phyloP scores from a whole-genome alignment of 2,797 vertebrate genomes.

The Odontamblyopus lacepedii region DNA sequence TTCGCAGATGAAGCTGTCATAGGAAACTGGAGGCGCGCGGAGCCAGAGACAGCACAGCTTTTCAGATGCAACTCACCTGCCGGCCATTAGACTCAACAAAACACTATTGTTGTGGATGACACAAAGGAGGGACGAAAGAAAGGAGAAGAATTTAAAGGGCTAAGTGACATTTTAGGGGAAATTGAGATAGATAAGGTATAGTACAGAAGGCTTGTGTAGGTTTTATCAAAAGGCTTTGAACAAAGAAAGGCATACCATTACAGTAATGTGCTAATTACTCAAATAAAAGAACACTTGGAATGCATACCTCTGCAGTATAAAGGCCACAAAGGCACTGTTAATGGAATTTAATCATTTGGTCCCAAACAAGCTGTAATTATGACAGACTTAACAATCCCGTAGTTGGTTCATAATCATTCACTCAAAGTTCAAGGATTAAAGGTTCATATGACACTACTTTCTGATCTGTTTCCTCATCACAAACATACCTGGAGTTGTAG shows the following conservation, averaged over 20 bases:
- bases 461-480: too few relatives aligned
- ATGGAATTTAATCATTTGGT: neutral
- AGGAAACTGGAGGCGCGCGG: conserved; percentile 62
- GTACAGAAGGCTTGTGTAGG: neutral
- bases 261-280: neutral
- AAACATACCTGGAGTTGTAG: too few relatives aligned
- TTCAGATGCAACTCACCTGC: conserved; percentile 57
- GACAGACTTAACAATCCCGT: too few relatives aligned
- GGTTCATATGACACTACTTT: too few relatives aligned
- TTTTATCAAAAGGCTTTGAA: neutral
- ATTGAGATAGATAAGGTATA: neutral
- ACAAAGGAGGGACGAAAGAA: neutral
- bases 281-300: neutral
- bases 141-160: neutral
- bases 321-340: neutral
- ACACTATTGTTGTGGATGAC: conserved; percentile 18
- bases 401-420: neutral
- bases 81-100: conserved; percentile 30
- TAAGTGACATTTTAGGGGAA: neutral
- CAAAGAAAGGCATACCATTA: neutral
- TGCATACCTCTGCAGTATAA: neutral
- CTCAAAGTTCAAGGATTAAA: neutral
- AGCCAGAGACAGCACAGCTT: conserved; percentile 32
- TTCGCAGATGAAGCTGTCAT: conserved; percentile 72
- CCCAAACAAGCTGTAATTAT: too few relatives aligned